phyloP scores from a whole-genome alignment of 2,888 invertebrate genomes.

The Acanthosepion pharaonis region DNA sequence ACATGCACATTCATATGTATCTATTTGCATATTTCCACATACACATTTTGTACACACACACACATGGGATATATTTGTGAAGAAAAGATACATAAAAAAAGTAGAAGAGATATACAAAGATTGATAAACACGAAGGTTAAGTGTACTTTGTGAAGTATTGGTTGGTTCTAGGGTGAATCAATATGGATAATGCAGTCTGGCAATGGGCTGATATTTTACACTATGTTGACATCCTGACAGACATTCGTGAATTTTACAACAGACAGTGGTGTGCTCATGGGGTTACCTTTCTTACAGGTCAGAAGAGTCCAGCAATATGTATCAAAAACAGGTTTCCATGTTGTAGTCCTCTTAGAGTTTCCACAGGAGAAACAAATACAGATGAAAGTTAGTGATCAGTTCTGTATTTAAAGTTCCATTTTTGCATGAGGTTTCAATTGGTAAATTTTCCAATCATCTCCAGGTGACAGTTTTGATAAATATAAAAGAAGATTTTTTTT shows the following conservation, averaged over 20 bases:
- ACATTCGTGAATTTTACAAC: not conserved
- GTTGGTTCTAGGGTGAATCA: not conserved
- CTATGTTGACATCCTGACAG: not conserved
- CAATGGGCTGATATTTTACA: not conserved
- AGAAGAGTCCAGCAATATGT: constrained; percentile 6
- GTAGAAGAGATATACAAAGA: not conserved
- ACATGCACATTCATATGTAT: not conserved
- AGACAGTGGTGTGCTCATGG: not conserved
- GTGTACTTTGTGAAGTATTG: not conserved
- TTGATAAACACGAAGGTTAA: not conserved
- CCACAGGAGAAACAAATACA: not conserved
- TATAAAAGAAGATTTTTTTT: too few relatives aligned
- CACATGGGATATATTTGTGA: not conserved
- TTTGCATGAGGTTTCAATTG: not conserved
- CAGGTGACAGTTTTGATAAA: not conserved
- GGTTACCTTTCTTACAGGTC: constrained; percentile 2
- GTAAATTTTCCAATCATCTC: not conserved
- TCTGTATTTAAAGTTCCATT: not conserved
- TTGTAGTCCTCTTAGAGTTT: not conserved
- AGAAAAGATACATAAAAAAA: not conserved
- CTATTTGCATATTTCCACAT: not conserved
- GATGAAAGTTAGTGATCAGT: not conserved
- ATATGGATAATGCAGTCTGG: not conserved
- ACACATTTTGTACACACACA: not conserved
- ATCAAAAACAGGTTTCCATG: not conserved